phyloP scores from a whole-genome alignment of 2,797 vertebrate species.

The Bryconaethiops microstoma region DNA sequence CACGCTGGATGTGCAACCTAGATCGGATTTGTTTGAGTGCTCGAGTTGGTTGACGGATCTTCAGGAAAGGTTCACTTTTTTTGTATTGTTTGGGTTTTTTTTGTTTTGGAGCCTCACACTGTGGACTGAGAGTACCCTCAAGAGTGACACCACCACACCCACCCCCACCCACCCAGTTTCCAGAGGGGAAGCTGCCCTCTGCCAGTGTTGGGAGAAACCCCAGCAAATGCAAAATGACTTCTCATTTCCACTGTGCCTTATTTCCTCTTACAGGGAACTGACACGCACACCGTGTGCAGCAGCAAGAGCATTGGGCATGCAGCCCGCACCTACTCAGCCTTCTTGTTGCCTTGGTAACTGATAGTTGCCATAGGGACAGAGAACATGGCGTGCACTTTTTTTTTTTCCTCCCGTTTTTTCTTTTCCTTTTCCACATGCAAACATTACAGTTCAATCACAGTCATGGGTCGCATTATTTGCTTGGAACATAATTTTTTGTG shows the following conservation, averaged over 20 bases:
- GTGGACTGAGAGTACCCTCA: slow-evolving; percentile 26
- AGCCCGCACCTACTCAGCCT: slow-evolving; percentile 8
- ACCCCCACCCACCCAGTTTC: too few relatives aligned
- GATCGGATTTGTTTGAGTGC: not conserved
- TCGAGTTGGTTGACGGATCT: not conserved
- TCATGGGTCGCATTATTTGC: slow-evolving; percentile 18
- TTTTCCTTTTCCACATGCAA: slow-evolving; percentile 1
- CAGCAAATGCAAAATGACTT: slow-evolving; percentile 18
- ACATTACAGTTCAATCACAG: slow-evolving; percentile 21
- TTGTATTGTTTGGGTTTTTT: slow-evolving; percentile 7
- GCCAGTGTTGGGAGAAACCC: slow-evolving; percentile 15
- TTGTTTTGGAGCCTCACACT: slow-evolving; percentile 28
- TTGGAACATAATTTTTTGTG: slow-evolving; percentile 26
- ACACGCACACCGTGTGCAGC: not conserved
- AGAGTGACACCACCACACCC: not conserved
- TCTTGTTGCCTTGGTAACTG: slow-evolving; percentile 43
- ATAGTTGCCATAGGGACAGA: slow-evolving; percentile 30
- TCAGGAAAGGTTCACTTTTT: slow-evolving; percentile 33
- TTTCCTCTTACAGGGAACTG: slow-evolving; percentile 26
- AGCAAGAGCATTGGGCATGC: not conserved
- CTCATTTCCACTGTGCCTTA: slow-evolving; percentile 42
- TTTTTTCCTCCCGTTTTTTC: not conserved
- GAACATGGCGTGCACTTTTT: slow-evolving; percentile 42
- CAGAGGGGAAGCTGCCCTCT: not conserved
- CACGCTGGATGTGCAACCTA: slow-evolving; percentile 27